Conservation (phyloP, 2,113 vertebrate genomes). For the Trichomycterus rosablanca region DNA sequence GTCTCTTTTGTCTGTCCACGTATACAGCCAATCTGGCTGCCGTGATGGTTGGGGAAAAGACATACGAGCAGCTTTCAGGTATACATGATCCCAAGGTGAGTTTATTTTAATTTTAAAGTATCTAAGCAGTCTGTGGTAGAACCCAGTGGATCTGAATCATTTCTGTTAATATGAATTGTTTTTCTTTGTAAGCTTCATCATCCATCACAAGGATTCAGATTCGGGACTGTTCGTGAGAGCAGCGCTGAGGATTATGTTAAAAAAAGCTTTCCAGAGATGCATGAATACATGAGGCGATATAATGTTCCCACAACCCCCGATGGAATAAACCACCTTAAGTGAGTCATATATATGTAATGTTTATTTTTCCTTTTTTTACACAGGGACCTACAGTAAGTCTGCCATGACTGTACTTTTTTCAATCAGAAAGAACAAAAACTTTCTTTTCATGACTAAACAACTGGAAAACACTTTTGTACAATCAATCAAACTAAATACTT, state of each 20-base stretch:
- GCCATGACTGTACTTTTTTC: no score
- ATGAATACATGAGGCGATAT: slow-evolving; percentile 85
- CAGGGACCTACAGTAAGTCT: no score
- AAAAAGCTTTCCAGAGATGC: slow-evolving; percentile 88
- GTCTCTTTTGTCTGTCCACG: slow-evolving; percentile 91
- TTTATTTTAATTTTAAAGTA: background rate
- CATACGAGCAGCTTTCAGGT: slow-evolving; percentile 88
- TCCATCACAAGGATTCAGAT: slow-evolving; percentile 85
- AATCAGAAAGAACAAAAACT: no score
- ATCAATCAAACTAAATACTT: no score
- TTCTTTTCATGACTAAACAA: no score
- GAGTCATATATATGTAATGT: slow-evolving; percentile 51
- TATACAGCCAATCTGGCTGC: slow-evolving; percentile 95
- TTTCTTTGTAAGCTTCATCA: slow-evolving; percentile 73
- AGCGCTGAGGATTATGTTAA: slow-evolving; percentile 84
- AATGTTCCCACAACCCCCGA: slow-evolving; percentile 80
- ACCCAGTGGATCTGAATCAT: background rate
- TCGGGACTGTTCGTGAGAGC: slow-evolving; percentile 83
- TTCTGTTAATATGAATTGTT: slow-evolving; percentile 19
- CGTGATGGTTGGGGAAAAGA: slow-evolving; percentile 96
- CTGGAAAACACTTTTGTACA: no score
- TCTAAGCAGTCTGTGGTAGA: no score
- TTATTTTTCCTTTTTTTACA: no score
- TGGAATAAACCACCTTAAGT: slow-evolving; percentile 78
- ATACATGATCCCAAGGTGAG: slow-evolving; percentile 93